A percentile compares a stretch with the other conserved stretches of the same genome.
Conservation (phyloP, 2,888 invertebrate genomes). For the Rhogogaster chlorosoma region DNA sequence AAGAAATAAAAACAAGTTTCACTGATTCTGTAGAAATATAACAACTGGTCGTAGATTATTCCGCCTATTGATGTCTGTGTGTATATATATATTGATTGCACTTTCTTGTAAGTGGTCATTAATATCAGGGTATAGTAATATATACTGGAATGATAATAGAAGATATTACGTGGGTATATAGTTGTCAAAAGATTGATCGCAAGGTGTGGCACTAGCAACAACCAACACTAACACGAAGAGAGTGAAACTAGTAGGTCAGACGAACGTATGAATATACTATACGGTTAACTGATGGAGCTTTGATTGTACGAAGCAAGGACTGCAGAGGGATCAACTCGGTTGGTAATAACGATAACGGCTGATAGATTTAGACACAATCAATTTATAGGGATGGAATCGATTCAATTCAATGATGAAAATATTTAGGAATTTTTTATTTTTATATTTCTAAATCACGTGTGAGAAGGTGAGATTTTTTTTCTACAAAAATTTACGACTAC, state of each 20-base stretch:
- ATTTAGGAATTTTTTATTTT: background rate
- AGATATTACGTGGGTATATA: background rate
- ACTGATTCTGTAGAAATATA: background rate
- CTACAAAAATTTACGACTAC: background rate
- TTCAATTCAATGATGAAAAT: background rate
- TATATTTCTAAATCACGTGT: background rate
- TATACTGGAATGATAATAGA: background rate
- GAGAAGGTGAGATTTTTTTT: background rate
- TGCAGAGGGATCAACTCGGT: background rate
- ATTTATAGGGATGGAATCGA: background rate
- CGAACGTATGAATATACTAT: background rate
- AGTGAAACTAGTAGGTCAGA: conserved; percentile 43
- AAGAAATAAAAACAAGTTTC: background rate
- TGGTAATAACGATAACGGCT: background rate
- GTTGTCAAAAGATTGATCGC: conserved; percentile 28
- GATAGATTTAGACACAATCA: background rate
- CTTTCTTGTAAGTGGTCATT: background rate
- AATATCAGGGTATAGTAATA: background rate
- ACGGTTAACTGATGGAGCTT: conserved; percentile 32
- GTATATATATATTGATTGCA: background rate
- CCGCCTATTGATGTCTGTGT: background rate
- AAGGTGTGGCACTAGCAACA: conserved; percentile 24
- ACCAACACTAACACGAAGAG: conserved; percentile 4
- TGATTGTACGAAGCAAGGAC: background rate
- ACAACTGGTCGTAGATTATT: background rate